Base-by-base conservation (phyloP, 2,113 vertebrate genomes). In the Muntiacus muntjak region DNA sequence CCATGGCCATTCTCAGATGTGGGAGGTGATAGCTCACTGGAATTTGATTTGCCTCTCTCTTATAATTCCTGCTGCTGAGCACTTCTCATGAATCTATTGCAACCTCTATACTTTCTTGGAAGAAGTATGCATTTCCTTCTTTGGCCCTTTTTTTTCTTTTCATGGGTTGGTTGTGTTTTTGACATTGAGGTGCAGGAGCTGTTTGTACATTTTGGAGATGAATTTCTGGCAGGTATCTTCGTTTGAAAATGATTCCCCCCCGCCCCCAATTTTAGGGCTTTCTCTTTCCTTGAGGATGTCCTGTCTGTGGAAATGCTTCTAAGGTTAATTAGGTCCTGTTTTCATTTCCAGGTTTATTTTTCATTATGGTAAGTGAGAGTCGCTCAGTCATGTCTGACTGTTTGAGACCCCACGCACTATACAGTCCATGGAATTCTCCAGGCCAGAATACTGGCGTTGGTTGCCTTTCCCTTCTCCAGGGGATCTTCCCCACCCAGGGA, bases 341-440 rank as follows among this genome's bases (percentile, higher is more conserved):
- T 67, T 67, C 33, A 10, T n/a, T 67, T 21, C 4, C 1, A 9
- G 16, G 36, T 36, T 67, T 36, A 19, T 17, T 10, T 67, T 67
- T 36, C 64, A 67, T 67, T 36, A 17, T 36, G 36, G 4, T 21
- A 36, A 10, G 15, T 4, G 17, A 67, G 36, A 67, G 33, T 67
- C 8, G 4, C 16, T 67, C 16, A n/a, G 33, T 4, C 6, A 3
- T 4, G 62, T n/a, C 16, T 10, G 16, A 67, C 62, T n/a, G 1
- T 64, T 16, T n/a, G 16, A 0, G 7, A 5, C 33, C 33, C 3
- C 7, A n/a, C n/a, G n/a, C n/a, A n/a, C n/a, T n/a, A n/a, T n/a
- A n/a, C n/a, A n/a, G n/a, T n/a, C n/a, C n/a, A 1, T 4, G 62
- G 17, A 9, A 67, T 67, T n/a, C 33, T n/a, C 33, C 33, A 67